These are phyloP conservation scores for Lacerta viridis DNA, from an alignment of 2,797 vertebrate genomes.

Conservation along the genomic window DNA sequence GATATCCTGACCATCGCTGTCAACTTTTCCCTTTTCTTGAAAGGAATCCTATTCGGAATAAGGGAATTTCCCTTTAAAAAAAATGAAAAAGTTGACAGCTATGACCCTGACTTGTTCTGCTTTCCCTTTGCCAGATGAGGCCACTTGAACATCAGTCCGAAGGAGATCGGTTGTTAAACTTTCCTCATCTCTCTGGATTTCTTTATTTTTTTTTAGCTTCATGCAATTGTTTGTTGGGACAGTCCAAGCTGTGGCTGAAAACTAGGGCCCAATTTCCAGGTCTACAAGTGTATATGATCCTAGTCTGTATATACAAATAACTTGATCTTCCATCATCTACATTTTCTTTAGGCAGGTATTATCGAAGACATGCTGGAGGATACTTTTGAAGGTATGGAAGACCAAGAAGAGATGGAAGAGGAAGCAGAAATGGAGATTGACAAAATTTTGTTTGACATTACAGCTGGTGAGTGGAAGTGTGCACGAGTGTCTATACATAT, in stretches of 20 bases:
- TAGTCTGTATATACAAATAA: background rate
- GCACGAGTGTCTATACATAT: background rate
- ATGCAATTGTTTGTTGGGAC: background rate
- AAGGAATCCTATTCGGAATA: too few species aligned
- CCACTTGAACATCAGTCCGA: background rate
- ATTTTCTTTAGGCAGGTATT: slow-evolving; percentile 86
- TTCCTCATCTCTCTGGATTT: background rate
- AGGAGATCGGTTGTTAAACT: background rate
- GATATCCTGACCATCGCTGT: too few species aligned
- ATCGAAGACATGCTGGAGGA: slow-evolving; percentile 99
- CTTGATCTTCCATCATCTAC: background rate
- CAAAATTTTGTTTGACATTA: slow-evolving; percentile 97
- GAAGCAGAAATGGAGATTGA: slow-evolving; percentile 95
- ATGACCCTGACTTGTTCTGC: background rate
- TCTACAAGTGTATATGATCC: fast-evolving
- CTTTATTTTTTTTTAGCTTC: background rate
- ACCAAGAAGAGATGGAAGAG: slow-evolving; percentile 98
- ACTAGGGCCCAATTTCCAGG: background rate
- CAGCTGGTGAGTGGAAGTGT: slow-evolving; percentile 87
- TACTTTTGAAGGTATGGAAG: slow-evolving; percentile 95
- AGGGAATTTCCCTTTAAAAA: too few species aligned
- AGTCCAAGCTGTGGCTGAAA: background rate
- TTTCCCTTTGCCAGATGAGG: background rate
- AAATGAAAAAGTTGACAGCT: too few species aligned
- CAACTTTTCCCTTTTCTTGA: too few species aligned